Base-by-base conservation (phyloP, 2,888 invertebrate species). In the Timandra comae region DNA sequence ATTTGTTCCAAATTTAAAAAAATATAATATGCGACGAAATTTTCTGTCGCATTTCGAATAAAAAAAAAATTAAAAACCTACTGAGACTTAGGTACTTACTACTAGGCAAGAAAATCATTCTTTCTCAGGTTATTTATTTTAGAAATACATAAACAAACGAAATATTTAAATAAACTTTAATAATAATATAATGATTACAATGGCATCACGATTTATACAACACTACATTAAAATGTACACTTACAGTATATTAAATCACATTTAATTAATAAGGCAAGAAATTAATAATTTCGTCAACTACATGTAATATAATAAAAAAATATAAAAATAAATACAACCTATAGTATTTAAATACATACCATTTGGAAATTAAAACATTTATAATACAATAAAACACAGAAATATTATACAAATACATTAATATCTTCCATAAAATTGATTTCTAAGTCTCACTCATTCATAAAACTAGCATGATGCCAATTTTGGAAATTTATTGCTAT, bases 171-270 rank as follows among this genome's bases (percentile, higher is more conserved):
- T 77, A 79, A 74, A 73, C 64, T 68, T 56, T 51, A 43, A 51
- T 53, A 40, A 56, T 60, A 44, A 61, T 63, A 60, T 59, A 55
- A 54, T 55, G 56, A 70, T 62, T 67, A 76, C 56, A 63, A 79
- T 81, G 81, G 80, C 81, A 78, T 75, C 78, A 56, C 60, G 65
- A 63, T 64, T 63, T 72, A 67, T 76, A 78, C 64, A 73, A 65
- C 47, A 62, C 60, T 63, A 66, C 62, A 37, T 29, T 38, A 41
- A 63, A 65, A 76, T 75, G 51, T 78, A 78, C 74, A 73, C 77
- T 76, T 77, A 77, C 40, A 49, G 56, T 41, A 55, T 59, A 60
- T 40, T 44, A 35, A 50, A 70, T 69, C 70, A 73, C 68, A 71
- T 57, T 56, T 56, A 47, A 52, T 53, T 61, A 49, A 28, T 59